Base-by-base conservation (phyloP, 2,888 invertebrate genomes). In the Orthosia incerta region DNA sequence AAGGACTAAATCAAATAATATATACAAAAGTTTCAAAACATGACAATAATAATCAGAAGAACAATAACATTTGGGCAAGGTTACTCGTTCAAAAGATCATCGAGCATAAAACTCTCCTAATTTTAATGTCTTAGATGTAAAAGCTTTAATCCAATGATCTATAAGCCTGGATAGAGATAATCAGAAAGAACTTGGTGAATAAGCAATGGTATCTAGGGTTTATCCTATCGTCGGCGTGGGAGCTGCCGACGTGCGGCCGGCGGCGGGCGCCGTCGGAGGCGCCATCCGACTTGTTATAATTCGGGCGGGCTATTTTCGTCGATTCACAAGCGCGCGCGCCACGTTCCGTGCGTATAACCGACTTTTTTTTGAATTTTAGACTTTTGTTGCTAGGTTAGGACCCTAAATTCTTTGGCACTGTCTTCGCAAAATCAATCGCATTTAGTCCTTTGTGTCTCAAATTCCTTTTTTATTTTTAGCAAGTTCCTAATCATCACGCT, bases 221-320 rank as follows among this genome's bases (percentile, higher is more conserved):
- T 83, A 85, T 84, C 80, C 77, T 83, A 78, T 87, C 76, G 57
- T 85, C 86, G 80, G 89, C 88, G 87, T 87, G 88, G 86, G 86
- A 82, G 86, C 79, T 61, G 79, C 71, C 84, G 87, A 80, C 86
- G 84, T 89, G 92, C 92, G 93, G 93, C 92, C 89, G 91, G 88
- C 89, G 91, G 88, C 91, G 92, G 93, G 94, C 95, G 94, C 94
- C 94, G 92, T 77, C 87, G 87, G 91, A 92, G 95, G 95, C 95
- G 95, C 95, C 95, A 94, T 91, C 91, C 93, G 92, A 91, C 94
- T 89, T 91, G 94, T 93, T 95, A 93, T 94, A 96, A 95, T 96
- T 95, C 94, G 95, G 95, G 93, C 94, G 91, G 88, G 94, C 93
- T 96, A 96, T 96, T 96, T 96, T 92, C 90, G 94, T 91, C 94